Evolutionary conservation across 2,113 vertebrate genomes (phyloP).

Genomic region (Camelus bactrianus): DNA sequence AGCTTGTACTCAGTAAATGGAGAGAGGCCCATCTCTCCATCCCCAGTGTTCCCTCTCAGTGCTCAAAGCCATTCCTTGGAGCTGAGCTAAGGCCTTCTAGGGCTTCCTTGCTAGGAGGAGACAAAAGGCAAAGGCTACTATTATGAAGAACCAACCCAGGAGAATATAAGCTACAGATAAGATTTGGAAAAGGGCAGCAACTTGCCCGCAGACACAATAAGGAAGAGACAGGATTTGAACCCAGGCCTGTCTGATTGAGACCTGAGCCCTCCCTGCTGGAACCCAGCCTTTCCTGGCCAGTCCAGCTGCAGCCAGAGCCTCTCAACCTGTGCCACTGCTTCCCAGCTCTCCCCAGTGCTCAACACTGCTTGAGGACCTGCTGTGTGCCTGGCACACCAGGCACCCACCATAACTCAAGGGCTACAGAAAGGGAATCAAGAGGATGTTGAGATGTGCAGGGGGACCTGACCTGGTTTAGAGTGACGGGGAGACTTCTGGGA

Average conservation of each 20-base stretch:
- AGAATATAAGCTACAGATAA: neutral
- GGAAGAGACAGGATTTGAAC: neutral
- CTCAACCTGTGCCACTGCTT: neutral
- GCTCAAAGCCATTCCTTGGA: neutral
- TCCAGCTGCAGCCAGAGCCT: neutral
- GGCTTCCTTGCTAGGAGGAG: neutral
- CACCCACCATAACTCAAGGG: neutral
- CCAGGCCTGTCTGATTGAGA: neutral
- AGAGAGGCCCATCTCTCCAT: neutral
- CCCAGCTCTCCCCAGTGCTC: neutral
- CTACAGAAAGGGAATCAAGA: neutral
- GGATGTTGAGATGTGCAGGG: no score
- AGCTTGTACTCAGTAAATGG: neutral
- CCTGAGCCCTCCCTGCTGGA: neutral
- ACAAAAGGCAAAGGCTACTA: neutral
- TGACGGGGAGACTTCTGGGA: neutral
- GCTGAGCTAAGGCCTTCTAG: neutral
- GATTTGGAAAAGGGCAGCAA: neutral
- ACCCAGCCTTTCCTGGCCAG: neutral
- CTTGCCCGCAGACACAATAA: neutral
- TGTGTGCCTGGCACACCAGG: accelerated
- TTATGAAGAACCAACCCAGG: neutral
- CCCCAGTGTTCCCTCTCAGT: neutral
- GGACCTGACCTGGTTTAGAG: neutral
- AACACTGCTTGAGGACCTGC: accelerated